Evolutionary conservation across 2,888 invertebrate species (phyloP), one percentile per base, ranked within the genome.

Genomic region (Chrysina gloriosa): DNA sequence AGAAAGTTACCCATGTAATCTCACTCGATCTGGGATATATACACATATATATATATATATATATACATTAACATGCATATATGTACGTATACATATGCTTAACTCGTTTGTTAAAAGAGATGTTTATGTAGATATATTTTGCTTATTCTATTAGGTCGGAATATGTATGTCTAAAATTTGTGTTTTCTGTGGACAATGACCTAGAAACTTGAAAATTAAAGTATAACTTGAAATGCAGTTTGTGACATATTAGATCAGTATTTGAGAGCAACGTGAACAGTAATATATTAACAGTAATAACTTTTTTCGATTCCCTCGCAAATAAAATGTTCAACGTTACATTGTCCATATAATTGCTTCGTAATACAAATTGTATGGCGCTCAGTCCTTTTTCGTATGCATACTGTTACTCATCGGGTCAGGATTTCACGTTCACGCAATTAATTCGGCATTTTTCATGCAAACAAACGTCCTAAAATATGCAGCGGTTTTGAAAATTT

Each of bases 371-470:
- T 16, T 7, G 52, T 31, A 52, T 27, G 6, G 21, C 31, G 31
- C 52, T 16, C 52, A 14, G 19, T 31, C 31, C 31, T 52, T 52
- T 52, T 29, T 3, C 16, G 19, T 31, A 31, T 31, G 52, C 27
- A 19, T 23, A 19, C 4, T 14, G 4, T n/a, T 16, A 3, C 29
- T 11, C 6, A 9, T 42, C 27, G 25, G 5, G 3, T 19, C 3
- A 16, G 29, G 45, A 61, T 61, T 61, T 61, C 42, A 14, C 58
- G 27, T 61, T 27, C 58, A 61, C 58, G 58, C 42, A 61, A 61
- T 61, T 61, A 61, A 42, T 61, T 61, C 58, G 27, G 16, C 45
- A 61, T 61, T 61, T 61, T 61, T 61, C 58, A 61, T 61, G 58
- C 58, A 61, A 61, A 61, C 58, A 61, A 42, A 61, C 58, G 23